Percentiles rank a stretch among this genome's conserved stretches.
Evolutionary conservation across 2,797 vertebrate species (phyloP).

Genomic region (Argentina silus): DNA sequence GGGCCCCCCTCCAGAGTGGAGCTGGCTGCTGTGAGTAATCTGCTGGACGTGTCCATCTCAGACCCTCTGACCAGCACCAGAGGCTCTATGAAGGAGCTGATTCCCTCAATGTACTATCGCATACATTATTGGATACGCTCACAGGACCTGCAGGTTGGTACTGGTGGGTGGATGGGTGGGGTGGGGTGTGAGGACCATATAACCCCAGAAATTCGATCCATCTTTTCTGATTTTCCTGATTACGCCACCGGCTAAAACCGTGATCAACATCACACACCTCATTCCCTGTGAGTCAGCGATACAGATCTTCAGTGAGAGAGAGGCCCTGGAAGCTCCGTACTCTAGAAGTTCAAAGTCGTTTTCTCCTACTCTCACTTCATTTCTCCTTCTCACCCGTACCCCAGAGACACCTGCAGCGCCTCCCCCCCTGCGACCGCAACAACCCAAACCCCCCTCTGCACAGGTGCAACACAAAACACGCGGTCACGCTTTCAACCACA

Average conservation of each 20-base stretch:
- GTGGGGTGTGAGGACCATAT: no score
- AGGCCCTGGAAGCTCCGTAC: no score
- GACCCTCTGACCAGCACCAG: conserved; percentile 65
- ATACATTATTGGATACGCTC: conserved; percentile 64
- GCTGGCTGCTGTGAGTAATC: conserved; percentile 33
- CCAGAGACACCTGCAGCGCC: neutral
- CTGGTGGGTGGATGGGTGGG: neutral
- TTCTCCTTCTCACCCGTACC: neutral
- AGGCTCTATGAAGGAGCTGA: conserved; percentile 56
- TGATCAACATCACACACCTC: no score
- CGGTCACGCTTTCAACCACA: neutral
- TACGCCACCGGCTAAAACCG: no score
- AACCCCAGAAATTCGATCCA: no score
- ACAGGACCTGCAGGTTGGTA: conserved; percentile 41
- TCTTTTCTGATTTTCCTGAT: no score
- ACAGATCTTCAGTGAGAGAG: no score
- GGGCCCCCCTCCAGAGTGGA: conserved; percentile 69
- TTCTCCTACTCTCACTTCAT: neutral
- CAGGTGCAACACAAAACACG: neutral
- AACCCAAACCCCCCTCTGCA: neutral
- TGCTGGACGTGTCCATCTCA: conserved; percentile 59
- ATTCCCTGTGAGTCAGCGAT: no score
- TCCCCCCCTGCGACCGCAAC: no score
- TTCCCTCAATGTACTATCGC: conserved; percentile 40
- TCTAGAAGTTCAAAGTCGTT: neutral